phyloP scores from a whole-genome alignment of 2,797 vertebrate species.

The Furcifer pardalis region DNA sequence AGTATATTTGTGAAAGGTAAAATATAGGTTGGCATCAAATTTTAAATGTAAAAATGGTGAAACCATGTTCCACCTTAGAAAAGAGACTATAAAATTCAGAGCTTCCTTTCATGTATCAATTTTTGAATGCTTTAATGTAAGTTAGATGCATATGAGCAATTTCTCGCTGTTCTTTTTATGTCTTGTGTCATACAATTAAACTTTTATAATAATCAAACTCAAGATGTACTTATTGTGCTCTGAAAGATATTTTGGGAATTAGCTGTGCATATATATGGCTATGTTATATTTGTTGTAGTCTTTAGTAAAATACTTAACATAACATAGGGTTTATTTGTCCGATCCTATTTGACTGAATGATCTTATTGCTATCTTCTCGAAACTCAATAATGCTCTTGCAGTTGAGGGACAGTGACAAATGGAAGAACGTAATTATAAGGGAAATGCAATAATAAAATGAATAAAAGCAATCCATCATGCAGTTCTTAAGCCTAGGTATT shows the following conservation, averaged over 20 bases:
- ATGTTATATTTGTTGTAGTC: neutral
- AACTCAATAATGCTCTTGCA: neutral
- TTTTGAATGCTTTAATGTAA: slow-evolving; percentile 8
- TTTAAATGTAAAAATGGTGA: slow-evolving; percentile 1
- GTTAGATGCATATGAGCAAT: slow-evolving; percentile 23
- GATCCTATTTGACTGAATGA: neutral
- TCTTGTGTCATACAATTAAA: slow-evolving; percentile 25
- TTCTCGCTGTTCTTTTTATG: slow-evolving; percentile 20
- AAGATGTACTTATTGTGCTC: neutral
- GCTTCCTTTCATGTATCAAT: neutral
- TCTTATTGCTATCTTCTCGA: neutral
- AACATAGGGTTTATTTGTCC: neutral
- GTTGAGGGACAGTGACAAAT: neutral
- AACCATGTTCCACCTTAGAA: slow-evolving; percentile 15
- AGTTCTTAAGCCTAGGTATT: neutral
- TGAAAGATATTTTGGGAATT: neutral
- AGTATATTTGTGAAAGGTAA: neutral
- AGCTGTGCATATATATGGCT: neutral
- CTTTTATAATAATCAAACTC: neutral
- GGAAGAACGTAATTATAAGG: neutral
- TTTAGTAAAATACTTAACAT: neutral
- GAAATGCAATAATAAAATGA: neutral
- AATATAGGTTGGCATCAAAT: neutral
- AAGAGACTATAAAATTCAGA: neutral
- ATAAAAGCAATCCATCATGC: neutral